phyloP scores from a whole-genome alignment of 2,113 vertebrate species.

The Sinocyclocheilus grahami region DNA sequence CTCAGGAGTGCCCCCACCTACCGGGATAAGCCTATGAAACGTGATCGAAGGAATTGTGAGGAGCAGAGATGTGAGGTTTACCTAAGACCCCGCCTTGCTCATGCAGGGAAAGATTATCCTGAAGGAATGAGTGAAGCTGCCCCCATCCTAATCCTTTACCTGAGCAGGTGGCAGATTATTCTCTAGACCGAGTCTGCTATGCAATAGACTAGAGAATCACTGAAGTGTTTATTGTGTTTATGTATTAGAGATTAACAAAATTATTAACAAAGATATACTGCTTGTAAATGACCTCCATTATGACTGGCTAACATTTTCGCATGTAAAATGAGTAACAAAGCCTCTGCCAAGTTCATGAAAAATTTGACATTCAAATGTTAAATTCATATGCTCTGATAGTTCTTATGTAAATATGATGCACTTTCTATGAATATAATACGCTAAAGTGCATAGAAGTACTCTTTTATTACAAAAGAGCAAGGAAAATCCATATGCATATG shows the following conservation, averaged over 20 bases:
- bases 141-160: conserved; percentile 28
- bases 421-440: not conserved
- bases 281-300: not conserved
- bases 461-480: not conserved
- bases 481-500: not conserved
- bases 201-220: not conserved
- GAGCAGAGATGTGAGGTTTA: conserved; percentile 7
- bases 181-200: not conserved
- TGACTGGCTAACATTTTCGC: not conserved
- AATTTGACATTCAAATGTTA: too few species aligned
- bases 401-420: not conserved
- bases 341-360: too few species aligned
- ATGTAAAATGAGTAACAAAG: too few species aligned
- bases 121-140: conserved; percentile 15
- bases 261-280: not conserved
- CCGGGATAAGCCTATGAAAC: conserved; percentile 40
- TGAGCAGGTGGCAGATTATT: conserved; percentile 29
- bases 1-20: not conserved
- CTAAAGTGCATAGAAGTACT: not conserved
- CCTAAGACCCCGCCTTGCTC: conserved; percentile 8
- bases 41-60: conserved; percentile 30
- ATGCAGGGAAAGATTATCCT: conserved; percentile 38
- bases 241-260: not conserved
- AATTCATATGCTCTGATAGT: not conserved
- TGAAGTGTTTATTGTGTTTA: conserved; percentile 1